Conservation (phyloP, 2,888 invertebrate genomes). For the Acronicta psi region DNA sequence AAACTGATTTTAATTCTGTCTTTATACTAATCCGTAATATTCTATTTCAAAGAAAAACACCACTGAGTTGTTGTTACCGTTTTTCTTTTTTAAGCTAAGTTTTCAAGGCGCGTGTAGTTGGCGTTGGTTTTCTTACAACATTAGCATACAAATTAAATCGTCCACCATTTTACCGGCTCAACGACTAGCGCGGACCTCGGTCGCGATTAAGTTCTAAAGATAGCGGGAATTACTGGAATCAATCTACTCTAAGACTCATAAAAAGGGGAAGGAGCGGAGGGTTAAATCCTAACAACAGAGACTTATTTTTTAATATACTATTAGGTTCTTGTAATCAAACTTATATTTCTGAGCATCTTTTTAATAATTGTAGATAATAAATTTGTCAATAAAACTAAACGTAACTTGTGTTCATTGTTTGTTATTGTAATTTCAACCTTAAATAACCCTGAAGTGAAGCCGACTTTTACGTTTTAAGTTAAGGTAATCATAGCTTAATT, state of each 20-base stretch:
- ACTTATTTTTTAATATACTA: constrained; percentile 1
- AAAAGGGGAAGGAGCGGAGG: constrained; percentile 9
- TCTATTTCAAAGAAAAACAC: constrained; percentile 24
- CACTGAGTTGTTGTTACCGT: constrained; percentile 1
- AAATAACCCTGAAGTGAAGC: background rate
- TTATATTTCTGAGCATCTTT: constrained; percentile 1
- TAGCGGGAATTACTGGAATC: constrained; percentile 51
- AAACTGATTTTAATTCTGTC: too few species aligned
- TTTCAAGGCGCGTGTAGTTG: constrained; percentile 40
- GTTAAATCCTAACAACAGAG: background rate
- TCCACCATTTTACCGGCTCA: constrained; percentile 63
- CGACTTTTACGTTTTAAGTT: constrained; percentile 28
- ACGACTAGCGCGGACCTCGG: constrained; percentile 54
- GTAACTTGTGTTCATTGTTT: too few species aligned
- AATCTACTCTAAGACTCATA: constrained; percentile 27
- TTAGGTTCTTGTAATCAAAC: too few species aligned
- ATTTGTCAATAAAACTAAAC: too few species aligned
- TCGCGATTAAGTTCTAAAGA: constrained; percentile 72
- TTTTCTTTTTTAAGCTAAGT: constrained; percentile 38
- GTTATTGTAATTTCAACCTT: too few species aligned
- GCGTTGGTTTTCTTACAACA: constrained; percentile 64
- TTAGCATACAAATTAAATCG: constrained; percentile 84
- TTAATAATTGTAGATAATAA: too few species aligned
- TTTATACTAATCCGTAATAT: background rate
- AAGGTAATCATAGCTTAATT: constrained; percentile 22